Evolutionary conservation across 2,888 invertebrate genomes (phyloP), one percentile per base, ranked within the genome.

Genomic region (Polymixis flavicincta): DNA sequence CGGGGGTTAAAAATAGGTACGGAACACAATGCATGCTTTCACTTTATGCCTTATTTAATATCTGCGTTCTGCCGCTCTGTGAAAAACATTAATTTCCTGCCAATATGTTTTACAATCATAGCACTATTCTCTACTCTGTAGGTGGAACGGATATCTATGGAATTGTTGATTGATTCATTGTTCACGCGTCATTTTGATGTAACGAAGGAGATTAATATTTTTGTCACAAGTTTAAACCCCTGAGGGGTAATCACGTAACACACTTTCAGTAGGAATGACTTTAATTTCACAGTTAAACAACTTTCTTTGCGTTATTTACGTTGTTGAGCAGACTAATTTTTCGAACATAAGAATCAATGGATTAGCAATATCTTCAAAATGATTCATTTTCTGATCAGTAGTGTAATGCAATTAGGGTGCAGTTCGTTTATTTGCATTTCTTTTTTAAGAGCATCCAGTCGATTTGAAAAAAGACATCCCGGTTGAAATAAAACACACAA

Each of bases 21-120:
- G 6, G 32, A 25, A 37, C 70, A 73, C 52, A 71, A 81, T 74
- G 71, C 68, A 65, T 17, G 72, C 57, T 65, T 69, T 50, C 61
- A 80, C 32, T 71, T 71, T 66, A 84, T 61, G 70, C 28, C 80
- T 72, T 60, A 82, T 84, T 66, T 75, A 80, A 76, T 70, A 84
- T 66, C n/a, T 70, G 66, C 50, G 48, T 50, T 61, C 42, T 74
- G 19, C 55, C 60, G 66, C 45, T 50, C 54, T 52, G 67, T 73
- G 64, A 55, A 55, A 73, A 84, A 68, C 48, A 75, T 77, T 80
- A 80, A 74, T 84, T 73, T 76, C 74, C 74, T 68, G 74, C 67
- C 70, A 69, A 70, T 73, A 61, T 73, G 50, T 72, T 83, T 71
- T 74, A 65, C 71, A 69, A 64, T 75, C 61, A 67, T 71, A 77